Conservation (phyloP, 92 coral and sea anemone genomes). For the Phenganax stokvisi region DNA sequence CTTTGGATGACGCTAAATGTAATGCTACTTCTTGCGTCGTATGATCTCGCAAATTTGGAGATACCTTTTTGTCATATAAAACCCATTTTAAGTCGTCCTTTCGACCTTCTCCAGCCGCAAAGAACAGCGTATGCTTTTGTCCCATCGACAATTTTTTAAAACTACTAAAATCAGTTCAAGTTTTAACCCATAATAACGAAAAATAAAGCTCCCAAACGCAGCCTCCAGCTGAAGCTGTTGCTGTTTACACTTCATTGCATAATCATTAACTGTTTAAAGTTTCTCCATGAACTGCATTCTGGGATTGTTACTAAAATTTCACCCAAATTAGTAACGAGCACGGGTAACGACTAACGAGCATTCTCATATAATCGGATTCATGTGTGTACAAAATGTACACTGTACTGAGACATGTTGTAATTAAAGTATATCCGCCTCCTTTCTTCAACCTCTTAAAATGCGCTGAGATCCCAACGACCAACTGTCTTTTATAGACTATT, state of each 20-base stretch:
- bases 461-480: no score
- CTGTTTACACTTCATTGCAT: neutral
- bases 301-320: neutral
- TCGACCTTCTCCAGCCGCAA: conserved; percentile 88
- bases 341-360: no score
- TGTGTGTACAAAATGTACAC: no score
- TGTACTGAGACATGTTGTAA: no score
- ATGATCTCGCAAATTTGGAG: conserved; percentile 88
- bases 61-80: conserved; percentile 73
- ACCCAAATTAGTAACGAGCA: no score
- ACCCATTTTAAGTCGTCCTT: conserved; percentile 92
- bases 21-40: conserved; percentile 77
- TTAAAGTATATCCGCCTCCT: no score
- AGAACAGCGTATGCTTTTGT: conserved; percentile 86
- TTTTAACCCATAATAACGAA: neutral
- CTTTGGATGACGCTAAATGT: conserved; percentile 87
- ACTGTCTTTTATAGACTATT: no score
- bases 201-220: no score
- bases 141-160: conserved; percentile 54
- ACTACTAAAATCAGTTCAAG: neutral
- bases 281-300: neutral
- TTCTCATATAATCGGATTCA: no score
- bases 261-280: no score
- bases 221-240: neutral
- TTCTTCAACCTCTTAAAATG: no score